Base-by-base conservation (phyloP, 2,888 invertebrate genomes). In the Rotaria macrura region DNA sequence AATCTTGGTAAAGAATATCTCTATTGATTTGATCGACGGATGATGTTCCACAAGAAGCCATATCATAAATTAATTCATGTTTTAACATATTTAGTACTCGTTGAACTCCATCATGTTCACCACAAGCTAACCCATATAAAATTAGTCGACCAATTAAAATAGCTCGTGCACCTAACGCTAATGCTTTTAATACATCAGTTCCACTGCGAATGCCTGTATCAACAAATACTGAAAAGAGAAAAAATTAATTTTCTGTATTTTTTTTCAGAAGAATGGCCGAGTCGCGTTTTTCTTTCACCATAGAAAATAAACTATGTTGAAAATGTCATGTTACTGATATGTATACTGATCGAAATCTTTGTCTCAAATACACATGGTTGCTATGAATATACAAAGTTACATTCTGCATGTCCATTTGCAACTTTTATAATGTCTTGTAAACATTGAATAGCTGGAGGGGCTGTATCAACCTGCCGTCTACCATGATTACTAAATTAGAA, bases 161-260 rank as follows among this genome's bases (percentile, higher is more conserved):
- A 47, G 84, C 85, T n/a, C 79, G 84, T 29, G 87, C 87, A 49
- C 87, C 87, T 38, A 87, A 72, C 14, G 86, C 87, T n/a, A 87
- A 74, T 47, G 87, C 87, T 79, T 86, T 87, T 10, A 87, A 83
- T 0, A 94, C 93, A 25, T 93, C 90, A 1, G 87, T 84, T 47
- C 87, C 87, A 83, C 38, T 57, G 40, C 87, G 65, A 57, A 87
- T 54, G 52, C 87, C 87, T 7, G 86, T 86, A 79, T 87, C 87
- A 29, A 87, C 23, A 55, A 86, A 87, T 17, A 87, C 85, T 84
- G 84, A 14, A 57, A 57, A 57, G 25, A 57, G 10, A 47, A 47
- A 4, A 12, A 47, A 47, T 47, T 9, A 47, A 47, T 12, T 47
- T 12, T 47, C 47, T 12, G 14, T 14, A 47, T 4, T 47, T 47